Evolutionary conservation across 2,797 vertebrate species (phyloP).

Genomic region (Rhinogobio ventralis): DNA sequence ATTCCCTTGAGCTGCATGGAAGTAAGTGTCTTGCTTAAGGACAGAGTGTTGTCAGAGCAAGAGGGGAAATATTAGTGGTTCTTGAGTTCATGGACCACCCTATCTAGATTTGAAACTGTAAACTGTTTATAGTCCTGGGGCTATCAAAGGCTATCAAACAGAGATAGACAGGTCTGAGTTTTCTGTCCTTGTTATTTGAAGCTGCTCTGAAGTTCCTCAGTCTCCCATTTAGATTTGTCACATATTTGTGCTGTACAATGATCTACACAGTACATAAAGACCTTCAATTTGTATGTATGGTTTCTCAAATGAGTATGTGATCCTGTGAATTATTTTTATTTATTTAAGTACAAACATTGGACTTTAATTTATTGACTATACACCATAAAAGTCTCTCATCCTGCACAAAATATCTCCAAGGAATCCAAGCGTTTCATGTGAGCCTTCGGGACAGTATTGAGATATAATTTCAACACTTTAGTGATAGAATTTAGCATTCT

Average conservation of each 20-base stretch:
- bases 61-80: neutral
- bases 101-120: constrained; percentile 11
- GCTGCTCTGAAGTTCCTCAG: neutral
- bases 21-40: constrained; percentile 28
- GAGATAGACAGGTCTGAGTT: neutral
- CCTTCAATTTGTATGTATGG: neutral
- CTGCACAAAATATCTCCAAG: constrained; percentile 6
- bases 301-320: neutral
- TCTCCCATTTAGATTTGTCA: neutral
- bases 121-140: constrained; percentile 21
- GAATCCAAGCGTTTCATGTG: constrained; percentile 64
- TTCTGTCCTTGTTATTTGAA: neutral
- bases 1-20: constrained; percentile 30
- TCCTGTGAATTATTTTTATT: neutral
- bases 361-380: neutral
- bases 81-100: constrained; percentile 11
- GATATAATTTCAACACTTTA: constrained; percentile 42
- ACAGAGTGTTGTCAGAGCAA: constrained; percentile 12
- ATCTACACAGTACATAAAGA: neutral
- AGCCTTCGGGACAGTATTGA: constrained; percentile 64
- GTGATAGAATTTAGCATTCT: constrained; percentile 9
- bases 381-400: neutral
- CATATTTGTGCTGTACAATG: neutral
- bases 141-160: constrained; percentile 13
- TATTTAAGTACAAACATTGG: neutral